phyloP scores from a whole-genome alignment of 2,797 vertebrate genomes.

The Centropyge bicolor region DNA sequence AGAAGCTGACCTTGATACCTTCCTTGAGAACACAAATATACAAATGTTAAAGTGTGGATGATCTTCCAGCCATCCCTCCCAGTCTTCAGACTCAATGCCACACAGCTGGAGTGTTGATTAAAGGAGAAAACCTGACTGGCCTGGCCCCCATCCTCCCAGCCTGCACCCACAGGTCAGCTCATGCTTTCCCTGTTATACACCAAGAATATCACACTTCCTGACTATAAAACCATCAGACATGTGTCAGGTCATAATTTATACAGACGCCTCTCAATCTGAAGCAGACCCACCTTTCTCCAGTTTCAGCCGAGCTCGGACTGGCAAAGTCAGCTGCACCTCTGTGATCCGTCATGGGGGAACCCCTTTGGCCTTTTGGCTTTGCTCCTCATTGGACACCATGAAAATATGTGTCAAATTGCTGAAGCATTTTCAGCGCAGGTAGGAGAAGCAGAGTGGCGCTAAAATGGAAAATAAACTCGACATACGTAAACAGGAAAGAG shows the following conservation, averaged over 20 bases:
- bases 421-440: slow-evolving; percentile 45
- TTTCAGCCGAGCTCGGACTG: slow-evolving; percentile 68
- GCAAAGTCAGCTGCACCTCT: slow-evolving; percentile 68
- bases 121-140: slow-evolving; percentile 45
- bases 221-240: slow-evolving; percentile 71
- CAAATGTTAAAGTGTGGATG: slow-evolving; percentile 38
- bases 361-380: slow-evolving; percentile 51
- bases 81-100: slow-evolving; percentile 34
- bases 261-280: slow-evolving; percentile 56
- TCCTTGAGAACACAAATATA: slow-evolving; percentile 38
- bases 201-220: slow-evolving; percentile 69
- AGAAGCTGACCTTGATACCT: slow-evolving; percentile 23
- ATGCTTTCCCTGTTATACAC: slow-evolving; percentile 63
- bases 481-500: slow-evolving; percentile 64
- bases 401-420: slow-evolving; percentile 55
- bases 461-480: slow-evolving; percentile 66
- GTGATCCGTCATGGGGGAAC: slow-evolving; percentile 59
- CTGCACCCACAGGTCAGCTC: slow-evolving; percentile 54
- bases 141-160: slow-evolving; percentile 22
- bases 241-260: slow-evolving; percentile 67
- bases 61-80: slow-evolving; percentile 30
- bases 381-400: slow-evolving; percentile 34
- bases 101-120: slow-evolving; percentile 59
- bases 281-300: slow-evolving; percentile 62
- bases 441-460: slow-evolving; percentile 40